Base-by-base conservation (phyloP, 2,888 invertebrate genomes). In the Pristionchus mayeri region DNA sequence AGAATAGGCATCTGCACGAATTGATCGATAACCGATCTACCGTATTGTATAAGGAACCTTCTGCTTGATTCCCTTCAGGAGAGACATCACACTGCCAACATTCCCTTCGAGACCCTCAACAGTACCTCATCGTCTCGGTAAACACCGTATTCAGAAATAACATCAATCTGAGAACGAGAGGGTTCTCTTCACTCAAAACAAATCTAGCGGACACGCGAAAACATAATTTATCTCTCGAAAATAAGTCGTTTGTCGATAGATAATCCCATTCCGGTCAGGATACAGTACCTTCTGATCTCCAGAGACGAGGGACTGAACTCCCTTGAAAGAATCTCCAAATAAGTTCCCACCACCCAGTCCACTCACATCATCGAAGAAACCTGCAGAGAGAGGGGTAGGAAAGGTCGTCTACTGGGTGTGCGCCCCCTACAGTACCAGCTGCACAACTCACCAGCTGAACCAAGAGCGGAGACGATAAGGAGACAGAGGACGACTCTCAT, bases 31-130 rank as follows among this genome's bases (percentile, higher is more conserved):
- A 37, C 21, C 16, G 37, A 67, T 7, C 18, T 67, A 37, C 67
- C 34, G 67, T 67, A 67, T 67, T 7, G 27, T 0, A 67, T 67
- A 37, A 67, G 34, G 34, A 1, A 67, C 67, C 67, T 90, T 89
- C 67, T 88, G 88, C 86, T 90, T 89, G 81, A 90, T 63, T 40
- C 87, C 87, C 48, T 79, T 85, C 80, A 90, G 86, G 24, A 90
- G 85, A 44, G 88, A 88, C 85, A 87, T 88, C 34, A 89, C 88
- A n/a, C 87, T 63, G 80, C 88, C 85, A 52, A 90, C 85, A 81
- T 90, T 90, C 63, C 84, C 86, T n/a, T 86, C 86, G 54, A 90
- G 82, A 24, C 87, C 88, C 88, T 89, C 54, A 24, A 85, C 75
- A 60, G 24, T 84, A 27, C 18, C 24, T 84, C 44, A 21, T 48